phyloP scores from a whole-genome alignment of 2,888 invertebrate species.

The Cephus pygmeus region DNA sequence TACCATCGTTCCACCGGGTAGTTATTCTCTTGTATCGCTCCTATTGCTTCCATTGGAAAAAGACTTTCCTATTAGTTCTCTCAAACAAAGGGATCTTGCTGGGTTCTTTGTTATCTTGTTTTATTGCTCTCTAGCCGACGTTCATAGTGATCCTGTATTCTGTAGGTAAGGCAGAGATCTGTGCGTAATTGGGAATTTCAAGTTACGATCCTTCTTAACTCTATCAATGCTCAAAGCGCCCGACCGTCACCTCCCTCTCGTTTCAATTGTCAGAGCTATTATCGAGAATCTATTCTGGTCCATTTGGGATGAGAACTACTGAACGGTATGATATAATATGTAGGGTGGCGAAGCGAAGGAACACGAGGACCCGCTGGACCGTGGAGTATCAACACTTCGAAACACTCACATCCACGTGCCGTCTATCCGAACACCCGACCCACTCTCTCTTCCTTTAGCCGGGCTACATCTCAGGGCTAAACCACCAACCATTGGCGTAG shows the following conservation, averaged over 20 bases:
- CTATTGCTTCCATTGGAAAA: not conserved
- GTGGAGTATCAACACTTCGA: slow-evolving; percentile 45
- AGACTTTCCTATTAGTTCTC: not conserved
- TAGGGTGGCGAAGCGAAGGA: slow-evolving; percentile 10
- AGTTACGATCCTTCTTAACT: not conserved
- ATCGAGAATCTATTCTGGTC: not conserved
- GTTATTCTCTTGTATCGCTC: not conserved
- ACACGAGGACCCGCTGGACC: slow-evolving; percentile 24
- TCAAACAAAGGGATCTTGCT: not conserved
- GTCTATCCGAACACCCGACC: slow-evolving; percentile 10
- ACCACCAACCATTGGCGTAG: slow-evolving; percentile 16
- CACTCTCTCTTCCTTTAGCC: slow-evolving; percentile 5
- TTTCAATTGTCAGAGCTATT: not conserved
- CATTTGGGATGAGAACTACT: slow-evolving; percentile 15
- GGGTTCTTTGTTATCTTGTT: not conserved
- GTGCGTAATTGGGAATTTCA: not conserved
- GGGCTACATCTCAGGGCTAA: slow-evolving; percentile 12
- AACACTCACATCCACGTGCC: slow-evolving; percentile 30
- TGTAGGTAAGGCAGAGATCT: not conserved
- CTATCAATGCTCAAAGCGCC: not conserved
- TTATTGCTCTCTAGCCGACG: not conserved
- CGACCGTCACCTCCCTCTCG: not conserved
- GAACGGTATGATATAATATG: slow-evolving; percentile 15
- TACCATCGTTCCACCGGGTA: not conserved
- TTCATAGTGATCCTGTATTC: not conserved